Percentiles rank a stretch among this genome's conserved stretches.
These are phyloP conservation scores for Paramuricea clavata DNA, from an alignment of 92 coral and sea anemone species.

Conservation along the genomic window DNA sequence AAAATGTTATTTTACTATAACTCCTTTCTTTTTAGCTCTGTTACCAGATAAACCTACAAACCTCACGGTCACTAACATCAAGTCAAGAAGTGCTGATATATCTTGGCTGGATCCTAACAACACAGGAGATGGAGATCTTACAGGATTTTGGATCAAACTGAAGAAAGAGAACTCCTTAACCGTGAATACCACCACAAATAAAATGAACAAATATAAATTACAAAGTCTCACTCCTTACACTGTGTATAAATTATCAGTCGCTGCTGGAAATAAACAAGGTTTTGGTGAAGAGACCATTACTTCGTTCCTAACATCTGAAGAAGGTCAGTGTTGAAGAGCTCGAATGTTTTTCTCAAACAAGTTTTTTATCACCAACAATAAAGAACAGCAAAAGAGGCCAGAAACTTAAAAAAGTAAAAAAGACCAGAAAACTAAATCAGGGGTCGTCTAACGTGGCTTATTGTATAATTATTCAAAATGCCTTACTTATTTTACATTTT, in stretches of 20 bases:
- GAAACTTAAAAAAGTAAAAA: no score
- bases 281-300: neutral
- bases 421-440: no score
- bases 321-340: slow-evolving; percentile 2
- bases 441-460: no score
- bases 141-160: neutral
- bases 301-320: neutral
- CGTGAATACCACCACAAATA: neutral
- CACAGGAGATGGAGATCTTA: neutral
- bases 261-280: slow-evolving; percentile 16
- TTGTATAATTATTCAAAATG: no score
- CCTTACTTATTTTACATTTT: no score
- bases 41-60: neutral
- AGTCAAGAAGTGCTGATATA: neutral
- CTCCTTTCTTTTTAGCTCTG: neutral
- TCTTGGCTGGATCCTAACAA: neutral
- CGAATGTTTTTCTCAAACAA: no score
- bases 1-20: neutral
- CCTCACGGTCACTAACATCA: neutral
- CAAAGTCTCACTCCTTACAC: slow-evolving; percentile 1
- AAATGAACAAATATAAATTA: neutral
- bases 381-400: no score
- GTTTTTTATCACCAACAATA: no score
- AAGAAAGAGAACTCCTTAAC: neutral
- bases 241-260: neutral